Evolutionary conservation across 1,140 invertebrate species (phyloP).

Genomic region (Macrocentrus cingulum): DNA sequence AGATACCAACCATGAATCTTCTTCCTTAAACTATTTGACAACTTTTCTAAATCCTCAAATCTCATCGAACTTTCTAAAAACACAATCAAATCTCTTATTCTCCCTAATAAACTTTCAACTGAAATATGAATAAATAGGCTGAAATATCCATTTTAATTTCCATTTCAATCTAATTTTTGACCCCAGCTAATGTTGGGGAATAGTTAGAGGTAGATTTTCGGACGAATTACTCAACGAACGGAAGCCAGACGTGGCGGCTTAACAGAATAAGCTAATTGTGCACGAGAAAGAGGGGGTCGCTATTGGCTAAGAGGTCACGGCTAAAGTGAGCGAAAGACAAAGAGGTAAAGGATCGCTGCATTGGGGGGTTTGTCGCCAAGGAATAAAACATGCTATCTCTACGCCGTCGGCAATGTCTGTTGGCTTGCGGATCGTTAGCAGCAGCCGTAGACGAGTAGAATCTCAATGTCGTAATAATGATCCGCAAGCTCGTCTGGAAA

Average conservation of each 20-base stretch:
- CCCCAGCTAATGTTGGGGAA: no score
- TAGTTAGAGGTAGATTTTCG: constrained; percentile 2
- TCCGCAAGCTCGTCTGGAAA: neutral
- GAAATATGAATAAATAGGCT: no score
- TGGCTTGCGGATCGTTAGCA: constrained; percentile 7
- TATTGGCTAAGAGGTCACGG: constrained; percentile 15
- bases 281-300: neutral
- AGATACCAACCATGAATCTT: no score
- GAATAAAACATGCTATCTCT: neutral
- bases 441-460: constrained; percentile 3
- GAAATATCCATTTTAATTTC: no score
- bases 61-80: no score
- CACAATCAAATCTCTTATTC: no score
- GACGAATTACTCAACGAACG: constrained; percentile 7
- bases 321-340: constrained; percentile 12
- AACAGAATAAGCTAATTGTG: constrained; percentile 20
- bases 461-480: constrained; percentile 5
- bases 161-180: no score
- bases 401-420: neutral
- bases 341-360: neutral
- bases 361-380: neutral
- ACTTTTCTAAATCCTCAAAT: no score
- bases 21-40: no score
- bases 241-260: constrained; percentile 7
- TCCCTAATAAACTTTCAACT: no score